These are phyloP conservation scores for Oreochromis grahami DNA, from an alignment of 2,797 vertebrate genomes.

Conservation along the genomic window DNA sequence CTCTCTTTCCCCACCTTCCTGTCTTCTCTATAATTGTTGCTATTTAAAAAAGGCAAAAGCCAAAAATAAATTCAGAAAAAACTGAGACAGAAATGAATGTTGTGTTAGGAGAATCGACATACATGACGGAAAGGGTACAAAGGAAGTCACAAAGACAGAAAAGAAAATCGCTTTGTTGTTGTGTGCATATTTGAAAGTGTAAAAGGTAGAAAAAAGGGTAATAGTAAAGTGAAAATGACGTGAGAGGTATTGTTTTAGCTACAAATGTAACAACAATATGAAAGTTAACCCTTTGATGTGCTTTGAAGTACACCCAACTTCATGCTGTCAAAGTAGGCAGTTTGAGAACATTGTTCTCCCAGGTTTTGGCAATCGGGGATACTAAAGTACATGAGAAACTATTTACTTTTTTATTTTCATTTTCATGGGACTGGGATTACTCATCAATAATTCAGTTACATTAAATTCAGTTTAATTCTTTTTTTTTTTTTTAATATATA, in stretches of 20 bases:
- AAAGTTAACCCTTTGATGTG: not conserved
- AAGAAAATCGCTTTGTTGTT: not conserved
- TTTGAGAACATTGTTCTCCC: not conserved
- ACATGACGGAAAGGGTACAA: not conserved
- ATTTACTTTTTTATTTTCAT: not conserved
- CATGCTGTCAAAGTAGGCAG: not conserved
- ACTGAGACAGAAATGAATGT: not conserved
- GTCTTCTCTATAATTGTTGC: not conserved
- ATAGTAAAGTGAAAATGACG: not conserved
- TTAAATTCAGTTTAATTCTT: not conserved
- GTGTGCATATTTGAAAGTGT: not conserved
- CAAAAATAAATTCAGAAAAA: not conserved
- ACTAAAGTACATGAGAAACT: not conserved
- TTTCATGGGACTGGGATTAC: not conserved
- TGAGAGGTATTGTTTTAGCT: not conserved
- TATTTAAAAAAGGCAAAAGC: not conserved
- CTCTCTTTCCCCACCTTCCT: not conserved
- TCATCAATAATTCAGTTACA: not conserved
- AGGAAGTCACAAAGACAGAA: not conserved
- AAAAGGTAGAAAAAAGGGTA: not conserved
- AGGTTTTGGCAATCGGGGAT: not conserved
- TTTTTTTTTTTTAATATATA: accelerated
- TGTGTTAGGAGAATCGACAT: not conserved
- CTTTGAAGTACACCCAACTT: not conserved
- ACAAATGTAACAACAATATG: not conserved